These are phyloP conservation scores for Chrosomus eos DNA, from an alignment of 2,797 vertebrate species.

Conservation along the genomic window DNA sequence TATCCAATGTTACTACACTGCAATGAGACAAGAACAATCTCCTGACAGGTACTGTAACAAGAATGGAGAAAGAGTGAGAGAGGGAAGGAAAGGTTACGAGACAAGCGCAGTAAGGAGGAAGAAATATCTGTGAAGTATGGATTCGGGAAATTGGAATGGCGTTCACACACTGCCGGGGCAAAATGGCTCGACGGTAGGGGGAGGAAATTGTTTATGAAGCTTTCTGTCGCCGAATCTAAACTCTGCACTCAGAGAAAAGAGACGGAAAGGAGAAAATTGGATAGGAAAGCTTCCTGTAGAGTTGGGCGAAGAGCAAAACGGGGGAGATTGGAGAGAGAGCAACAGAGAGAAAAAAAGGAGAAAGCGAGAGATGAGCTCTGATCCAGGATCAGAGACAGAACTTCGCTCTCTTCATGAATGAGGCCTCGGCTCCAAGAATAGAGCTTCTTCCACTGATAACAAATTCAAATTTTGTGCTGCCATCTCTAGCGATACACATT, in stretches of 20 bases:
- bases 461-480: conserved; percentile 61
- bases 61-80: conserved; percentile 55
- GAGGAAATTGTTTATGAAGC: conserved; percentile 84
- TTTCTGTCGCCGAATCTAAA: conserved; percentile 79
- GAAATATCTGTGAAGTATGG: conserved; percentile 74
- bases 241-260: conserved; percentile 65
- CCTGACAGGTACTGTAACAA: conserved; percentile 55
- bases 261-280: conserved; percentile 65
- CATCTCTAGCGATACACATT: conserved; percentile 70
- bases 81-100: conserved; percentile 64
- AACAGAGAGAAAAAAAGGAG: conserved; percentile 55
- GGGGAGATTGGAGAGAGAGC: conserved; percentile 68
- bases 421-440: conserved; percentile 49
- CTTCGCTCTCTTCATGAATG: conserved; percentile 66
- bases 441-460: conserved; percentile 52
- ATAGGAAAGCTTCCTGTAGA: conserved; percentile 60
- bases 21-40: conserved; percentile 78
- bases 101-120: conserved; percentile 43
- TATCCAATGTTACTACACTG: conserved; percentile 74
- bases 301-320: conserved; percentile 63
- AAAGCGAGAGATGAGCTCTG: conserved; percentile 64
- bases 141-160: conserved; percentile 82
- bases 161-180: conserved; percentile 76
- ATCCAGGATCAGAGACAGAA: conserved; percentile 75
- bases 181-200: conserved; percentile 76